These are phyloP conservation scores for Dromococcyx pavoninus DNA, from an alignment of 2,797 vertebrate species.

Conservation along the genomic window DNA sequence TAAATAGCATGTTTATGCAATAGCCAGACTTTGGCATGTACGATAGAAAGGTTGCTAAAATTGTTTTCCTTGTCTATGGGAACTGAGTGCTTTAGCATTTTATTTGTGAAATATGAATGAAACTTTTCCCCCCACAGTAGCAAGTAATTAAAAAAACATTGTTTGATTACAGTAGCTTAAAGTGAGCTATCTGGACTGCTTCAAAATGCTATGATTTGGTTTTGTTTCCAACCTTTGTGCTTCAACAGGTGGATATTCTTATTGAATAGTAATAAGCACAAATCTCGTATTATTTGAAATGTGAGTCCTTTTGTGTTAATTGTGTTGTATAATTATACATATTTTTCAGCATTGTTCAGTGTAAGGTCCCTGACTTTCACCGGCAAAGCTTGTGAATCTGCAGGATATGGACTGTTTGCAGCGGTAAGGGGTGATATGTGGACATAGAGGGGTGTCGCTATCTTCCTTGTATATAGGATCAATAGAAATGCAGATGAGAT, in stretches of 20 bases:
- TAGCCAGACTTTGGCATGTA: neutral
- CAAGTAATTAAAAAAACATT: neutral
- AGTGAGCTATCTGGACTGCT: neutral
- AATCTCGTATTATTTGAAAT: neutral
- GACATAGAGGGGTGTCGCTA: accelerated
- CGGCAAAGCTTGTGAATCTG: neutral
- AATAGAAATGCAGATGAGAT: neutral
- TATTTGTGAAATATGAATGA: neutral
- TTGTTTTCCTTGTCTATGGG: neutral
- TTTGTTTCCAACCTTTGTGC: neutral
- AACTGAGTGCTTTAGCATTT: neutral
- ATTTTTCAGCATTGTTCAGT: neutral
- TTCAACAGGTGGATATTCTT: neutral
- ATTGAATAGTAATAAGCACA: neutral
- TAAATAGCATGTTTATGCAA: neutral
- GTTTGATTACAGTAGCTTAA: neutral
- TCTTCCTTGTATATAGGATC: neutral
- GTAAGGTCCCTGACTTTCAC: neutral
- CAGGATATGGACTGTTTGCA: neutral
- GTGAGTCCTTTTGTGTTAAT: neutral
- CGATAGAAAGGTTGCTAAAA: neutral
- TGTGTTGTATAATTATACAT: neutral
- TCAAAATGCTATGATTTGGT: neutral
- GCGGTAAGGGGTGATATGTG: neutral
- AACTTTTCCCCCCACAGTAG: neutral